Evolutionary conservation across 2,797 vertebrate genomes (phyloP).

Genomic region (Lepus oiostolus): DNA sequence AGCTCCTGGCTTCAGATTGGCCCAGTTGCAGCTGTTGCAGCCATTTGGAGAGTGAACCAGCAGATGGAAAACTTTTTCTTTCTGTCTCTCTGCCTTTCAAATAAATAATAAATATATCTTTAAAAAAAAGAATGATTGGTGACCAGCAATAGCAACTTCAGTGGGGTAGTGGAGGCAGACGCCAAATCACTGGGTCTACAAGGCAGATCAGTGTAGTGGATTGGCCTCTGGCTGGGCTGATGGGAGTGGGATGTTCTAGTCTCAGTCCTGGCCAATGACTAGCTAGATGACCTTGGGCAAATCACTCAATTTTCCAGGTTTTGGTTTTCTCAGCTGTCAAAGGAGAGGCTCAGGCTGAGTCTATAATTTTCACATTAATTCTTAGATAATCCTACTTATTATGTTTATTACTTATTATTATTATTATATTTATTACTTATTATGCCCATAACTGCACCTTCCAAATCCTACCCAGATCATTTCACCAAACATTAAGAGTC

Average conservation of each 20-base stretch:
- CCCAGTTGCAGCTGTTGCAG: too few species aligned
- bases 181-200: background rate
- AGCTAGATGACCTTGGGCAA: background rate
- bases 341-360: background rate
- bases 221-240: background rate
- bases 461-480: constrained; percentile 25
- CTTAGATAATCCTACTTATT: background rate
- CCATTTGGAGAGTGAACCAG: too few species aligned
- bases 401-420: background rate
- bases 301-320: background rate
- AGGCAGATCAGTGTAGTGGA: background rate
- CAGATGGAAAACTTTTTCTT: too few species aligned
- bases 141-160: background rate
- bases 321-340: background rate
- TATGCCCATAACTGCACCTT: constrained; percentile 21
- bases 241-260: background rate
- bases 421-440: background rate
- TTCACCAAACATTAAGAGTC: background rate
- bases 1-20: too few species aligned
- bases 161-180: background rate
- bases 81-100: too few species aligned
- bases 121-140: background rate
- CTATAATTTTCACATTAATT: constrained; percentile 16
- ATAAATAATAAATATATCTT: too few species aligned
- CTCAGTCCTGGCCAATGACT: background rate